These are phyloP conservation scores for Barbus barbus DNA, from an alignment of 2,113 vertebrate genomes.

Conservation along the genomic window DNA sequence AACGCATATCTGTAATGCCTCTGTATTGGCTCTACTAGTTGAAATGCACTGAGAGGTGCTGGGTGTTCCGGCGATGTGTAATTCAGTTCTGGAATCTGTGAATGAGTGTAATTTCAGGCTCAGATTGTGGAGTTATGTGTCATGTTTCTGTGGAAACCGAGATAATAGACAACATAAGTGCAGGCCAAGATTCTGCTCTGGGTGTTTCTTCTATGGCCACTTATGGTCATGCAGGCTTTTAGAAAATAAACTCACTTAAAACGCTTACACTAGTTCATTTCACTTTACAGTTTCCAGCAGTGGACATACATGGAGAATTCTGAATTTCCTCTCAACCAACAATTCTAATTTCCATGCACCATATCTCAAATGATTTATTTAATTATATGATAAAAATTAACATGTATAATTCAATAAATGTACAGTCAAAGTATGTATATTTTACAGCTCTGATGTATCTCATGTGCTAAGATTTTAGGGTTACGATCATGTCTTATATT, in stretches of 20 bases:
- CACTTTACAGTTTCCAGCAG: neutral
- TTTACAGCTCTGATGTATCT: neutral
- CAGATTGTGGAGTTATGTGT: neutral
- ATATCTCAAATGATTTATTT: neutral
- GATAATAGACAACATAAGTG: constrained; percentile 9
- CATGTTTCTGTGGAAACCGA: constrained; percentile 20
- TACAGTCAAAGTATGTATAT: no score
- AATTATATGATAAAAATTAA: neutral
- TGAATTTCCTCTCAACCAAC: neutral
- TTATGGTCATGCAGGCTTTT: neutral
- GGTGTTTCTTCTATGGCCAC: neutral
- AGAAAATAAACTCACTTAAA: neutral
- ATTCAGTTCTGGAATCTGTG: constrained; percentile 20
- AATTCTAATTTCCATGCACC: neutral
- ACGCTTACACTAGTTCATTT: neutral
- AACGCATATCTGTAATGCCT: constrained; percentile 58
- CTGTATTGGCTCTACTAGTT: constrained; percentile 44
- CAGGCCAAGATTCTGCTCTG: neutral
- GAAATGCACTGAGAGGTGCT: constrained; percentile 12
- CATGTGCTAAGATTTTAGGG: neutral
- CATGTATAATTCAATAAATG: no score
- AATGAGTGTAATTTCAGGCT: constrained; percentile 11
- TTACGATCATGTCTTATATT: neutral
- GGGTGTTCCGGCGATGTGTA: constrained; percentile 6
- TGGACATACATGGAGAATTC: neutral